phyloP scores from a whole-genome alignment of 2,888 invertebrate genomes.

The Desoria tigrina region DNA sequence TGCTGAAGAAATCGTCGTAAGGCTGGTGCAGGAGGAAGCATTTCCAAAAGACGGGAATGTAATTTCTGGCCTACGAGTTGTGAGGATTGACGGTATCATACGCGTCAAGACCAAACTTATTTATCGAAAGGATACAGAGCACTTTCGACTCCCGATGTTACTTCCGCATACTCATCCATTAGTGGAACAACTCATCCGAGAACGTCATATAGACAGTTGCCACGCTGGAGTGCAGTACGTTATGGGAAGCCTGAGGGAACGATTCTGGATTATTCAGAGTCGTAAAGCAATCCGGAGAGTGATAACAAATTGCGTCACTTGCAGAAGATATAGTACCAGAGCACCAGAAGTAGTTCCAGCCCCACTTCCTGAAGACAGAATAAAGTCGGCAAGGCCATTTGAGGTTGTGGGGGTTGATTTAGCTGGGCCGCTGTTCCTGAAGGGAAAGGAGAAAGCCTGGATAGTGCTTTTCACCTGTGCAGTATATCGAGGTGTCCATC shows the following conservation, averaged over 20 bases:
- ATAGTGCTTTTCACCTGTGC: not conserved
- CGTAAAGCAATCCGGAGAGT: not conserved
- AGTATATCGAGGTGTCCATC: not conserved
- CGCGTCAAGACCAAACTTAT: not conserved
- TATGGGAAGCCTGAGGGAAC: not conserved
- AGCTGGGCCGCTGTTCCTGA: too few relatives aligned
- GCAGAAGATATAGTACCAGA: slow-evolving; percentile 4
- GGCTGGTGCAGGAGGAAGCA: not conserved
- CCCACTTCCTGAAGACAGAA: too few relatives aligned
- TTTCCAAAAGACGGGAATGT: not conserved
- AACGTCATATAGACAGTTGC: not conserved
- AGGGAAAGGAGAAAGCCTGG: too few relatives aligned
- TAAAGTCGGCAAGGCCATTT: too few relatives aligned
- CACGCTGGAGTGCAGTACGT: slow-evolving; percentile 7
- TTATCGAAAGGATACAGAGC: not conserved
- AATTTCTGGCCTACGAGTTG: not conserved
- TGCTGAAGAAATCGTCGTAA: not conserved
- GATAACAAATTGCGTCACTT: not conserved
- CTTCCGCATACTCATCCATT: not conserved
- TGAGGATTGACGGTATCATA: not conserved
- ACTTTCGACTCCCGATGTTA: not conserved
- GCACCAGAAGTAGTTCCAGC: not conserved
- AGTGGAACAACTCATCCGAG: not conserved
- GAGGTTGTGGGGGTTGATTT: too few relatives aligned
- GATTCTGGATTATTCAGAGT: not conserved